Evolutionary conservation across 2,113 vertebrate genomes (phyloP).

Genomic region (Crotalus horridus): DNA sequence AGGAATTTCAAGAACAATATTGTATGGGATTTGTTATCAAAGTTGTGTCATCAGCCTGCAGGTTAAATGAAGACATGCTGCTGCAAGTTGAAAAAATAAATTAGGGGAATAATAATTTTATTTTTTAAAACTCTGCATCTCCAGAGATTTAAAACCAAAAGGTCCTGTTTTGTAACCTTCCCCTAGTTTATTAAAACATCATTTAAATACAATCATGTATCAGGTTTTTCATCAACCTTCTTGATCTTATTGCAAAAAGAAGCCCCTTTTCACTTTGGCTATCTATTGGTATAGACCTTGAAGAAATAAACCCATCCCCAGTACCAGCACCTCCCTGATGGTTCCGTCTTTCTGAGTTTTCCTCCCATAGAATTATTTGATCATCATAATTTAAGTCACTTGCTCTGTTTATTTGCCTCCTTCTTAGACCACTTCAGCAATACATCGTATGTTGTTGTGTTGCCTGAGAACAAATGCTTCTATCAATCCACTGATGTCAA

Average conservation of each 20-base stretch:
- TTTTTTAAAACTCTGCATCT: background rate
- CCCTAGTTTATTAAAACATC: constrained; percentile 1
- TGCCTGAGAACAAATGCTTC: background rate
- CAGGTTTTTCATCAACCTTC: background rate
- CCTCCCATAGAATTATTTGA: background rate
- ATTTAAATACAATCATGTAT: background rate
- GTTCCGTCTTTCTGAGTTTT: background rate
- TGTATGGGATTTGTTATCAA: constrained; percentile 35
- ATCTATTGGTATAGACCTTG: background rate
- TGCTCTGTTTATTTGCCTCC: background rate
- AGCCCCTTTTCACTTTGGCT: background rate
- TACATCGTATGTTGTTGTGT: background rate
- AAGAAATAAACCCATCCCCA: background rate
- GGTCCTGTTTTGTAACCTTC: constrained; percentile 11
- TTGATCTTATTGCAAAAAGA: background rate
- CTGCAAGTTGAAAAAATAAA: background rate
- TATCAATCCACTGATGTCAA: background rate
- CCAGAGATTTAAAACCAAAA: background rate
- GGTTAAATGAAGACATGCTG: constrained; percentile 17
- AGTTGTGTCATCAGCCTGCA: constrained; percentile 27
- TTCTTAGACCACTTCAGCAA: background rate
- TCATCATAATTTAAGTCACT: background rate
- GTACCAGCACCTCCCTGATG: background rate
- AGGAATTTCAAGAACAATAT: constrained; percentile 54
- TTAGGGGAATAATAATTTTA: background rate